Percentiles rank a stretch among this genome's conserved stretches.
Conservation (phyloP, 35 echinoderm and acorn worm species). For the Apostichopus japonicus region DNA sequence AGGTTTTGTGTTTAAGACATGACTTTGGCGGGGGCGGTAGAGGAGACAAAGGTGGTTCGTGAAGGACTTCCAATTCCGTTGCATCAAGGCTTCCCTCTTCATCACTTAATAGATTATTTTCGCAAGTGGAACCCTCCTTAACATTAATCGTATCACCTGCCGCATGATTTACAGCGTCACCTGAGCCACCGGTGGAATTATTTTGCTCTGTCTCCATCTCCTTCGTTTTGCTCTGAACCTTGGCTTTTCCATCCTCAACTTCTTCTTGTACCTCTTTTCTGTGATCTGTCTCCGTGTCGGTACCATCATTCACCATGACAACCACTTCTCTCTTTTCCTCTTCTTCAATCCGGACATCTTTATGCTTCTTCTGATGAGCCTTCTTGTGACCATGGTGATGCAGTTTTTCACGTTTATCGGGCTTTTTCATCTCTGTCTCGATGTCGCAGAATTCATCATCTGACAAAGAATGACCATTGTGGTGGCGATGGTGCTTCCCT, state of each 20-base stretch:
- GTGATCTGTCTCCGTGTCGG: not conserved
- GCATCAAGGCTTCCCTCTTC: not conserved
- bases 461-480: not conserved
- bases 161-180: not conserved
- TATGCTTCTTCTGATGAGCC: not conserved
- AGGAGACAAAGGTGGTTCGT: slow-evolving; percentile 44
- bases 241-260: not conserved
- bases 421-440: slow-evolving; percentile 26
- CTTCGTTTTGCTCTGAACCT: not conserved
- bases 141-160: not conserved
- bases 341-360: not conserved
- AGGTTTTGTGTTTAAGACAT: slow-evolving; percentile 17
- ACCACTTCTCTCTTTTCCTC: not conserved
- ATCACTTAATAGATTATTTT: not conserved
- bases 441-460: slow-evolving; percentile 43
- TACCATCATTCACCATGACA: slow-evolving; percentile 29
- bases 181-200: not conserved
- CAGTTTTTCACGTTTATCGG: not conserved
- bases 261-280: not conserved
- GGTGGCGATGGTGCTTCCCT: slow-evolving; percentile 10
- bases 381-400: not conserved
- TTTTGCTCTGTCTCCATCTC: not conserved
- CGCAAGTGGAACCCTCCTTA: not conserved
- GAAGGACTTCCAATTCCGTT: slow-evolving; percentile 4
- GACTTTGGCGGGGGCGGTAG: slow-evolving; percentile 40